Evolutionary conservation across 2,113 vertebrate species (phyloP).

Genomic region (Equus przewalskii): DNA sequence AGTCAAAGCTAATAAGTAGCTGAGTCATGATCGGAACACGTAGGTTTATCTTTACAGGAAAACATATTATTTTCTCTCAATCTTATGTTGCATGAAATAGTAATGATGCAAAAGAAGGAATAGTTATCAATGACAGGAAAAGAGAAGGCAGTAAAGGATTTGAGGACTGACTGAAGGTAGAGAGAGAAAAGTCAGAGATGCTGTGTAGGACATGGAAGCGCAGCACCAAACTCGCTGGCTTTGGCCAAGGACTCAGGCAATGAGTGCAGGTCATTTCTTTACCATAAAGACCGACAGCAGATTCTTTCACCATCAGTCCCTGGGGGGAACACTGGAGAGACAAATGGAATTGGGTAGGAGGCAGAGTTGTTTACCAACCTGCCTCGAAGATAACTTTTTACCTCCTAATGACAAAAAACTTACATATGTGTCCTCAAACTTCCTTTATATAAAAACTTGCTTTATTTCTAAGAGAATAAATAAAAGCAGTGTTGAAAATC

Average conservation of each 20-base stretch:
- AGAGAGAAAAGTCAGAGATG: neutral
- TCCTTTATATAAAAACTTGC: neutral
- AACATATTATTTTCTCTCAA: neutral
- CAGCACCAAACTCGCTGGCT: neutral
- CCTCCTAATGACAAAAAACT: neutral
- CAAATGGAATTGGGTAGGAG: neutral
- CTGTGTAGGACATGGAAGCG: neutral
- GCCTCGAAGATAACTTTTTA: neutral
- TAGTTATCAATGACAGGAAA: neutral
- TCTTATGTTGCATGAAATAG: neutral
- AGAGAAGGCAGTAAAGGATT: neutral
- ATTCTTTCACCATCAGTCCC: neutral
- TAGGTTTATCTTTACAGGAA: neutral
- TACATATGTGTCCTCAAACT: neutral
- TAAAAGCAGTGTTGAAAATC: slow-evolving; percentile 47
- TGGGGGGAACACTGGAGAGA: neutral
- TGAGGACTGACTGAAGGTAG: neutral
- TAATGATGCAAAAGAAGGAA: neutral
- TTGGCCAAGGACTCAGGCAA: neutral
- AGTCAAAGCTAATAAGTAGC: neutral
- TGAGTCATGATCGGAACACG: neutral
- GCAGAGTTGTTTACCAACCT: neutral
- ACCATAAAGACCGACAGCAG: neutral
- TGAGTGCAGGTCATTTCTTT: neutral
- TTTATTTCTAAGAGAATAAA: slow-evolving; percentile 54